These are phyloP conservation scores for Holotrichia oblita DNA, from an alignment of 1,140 invertebrate genomes.

Conservation along the genomic window DNA sequence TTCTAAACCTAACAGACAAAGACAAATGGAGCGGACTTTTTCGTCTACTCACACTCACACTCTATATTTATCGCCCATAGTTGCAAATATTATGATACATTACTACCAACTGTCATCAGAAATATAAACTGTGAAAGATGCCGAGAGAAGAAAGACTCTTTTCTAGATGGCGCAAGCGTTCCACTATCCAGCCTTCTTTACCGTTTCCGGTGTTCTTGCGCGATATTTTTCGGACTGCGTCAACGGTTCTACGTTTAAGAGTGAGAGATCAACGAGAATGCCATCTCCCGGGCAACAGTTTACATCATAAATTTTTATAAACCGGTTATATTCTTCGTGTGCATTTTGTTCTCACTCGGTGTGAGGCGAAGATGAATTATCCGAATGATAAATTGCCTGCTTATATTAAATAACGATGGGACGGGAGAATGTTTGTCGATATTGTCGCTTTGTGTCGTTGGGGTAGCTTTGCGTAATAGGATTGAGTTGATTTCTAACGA, in stretches of 20 bases:
- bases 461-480: background rate
- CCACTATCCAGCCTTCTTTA: too few species aligned
- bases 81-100: conserved; percentile 33
- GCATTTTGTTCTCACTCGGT: background rate
- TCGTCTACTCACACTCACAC: too few species aligned
- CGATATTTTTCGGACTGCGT: background rate
- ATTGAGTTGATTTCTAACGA: too few species aligned
- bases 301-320: conserved; percentile 18
- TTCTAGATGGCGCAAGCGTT: background rate
- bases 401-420: conserved; percentile 18
- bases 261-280: background rate
- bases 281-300: background rate
- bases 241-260: too few species aligned
- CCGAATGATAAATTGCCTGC: conserved; percentile 11
- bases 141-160: background rate
- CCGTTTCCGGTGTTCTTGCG: background rate
- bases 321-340: background rate
- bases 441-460: background rate
- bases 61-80: conserved; percentile 13
- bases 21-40: conserved; percentile 16
- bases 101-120: conserved; percentile 1
- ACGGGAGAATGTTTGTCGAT: background rate
- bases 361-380: background rate
- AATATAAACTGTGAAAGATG: background rate
- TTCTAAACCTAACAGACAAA: background rate